Evolutionary conservation across 2,888 invertebrate species (phyloP), one percentile per base, ranked within the genome.

Genomic region (Leptopilina myrica): DNA sequence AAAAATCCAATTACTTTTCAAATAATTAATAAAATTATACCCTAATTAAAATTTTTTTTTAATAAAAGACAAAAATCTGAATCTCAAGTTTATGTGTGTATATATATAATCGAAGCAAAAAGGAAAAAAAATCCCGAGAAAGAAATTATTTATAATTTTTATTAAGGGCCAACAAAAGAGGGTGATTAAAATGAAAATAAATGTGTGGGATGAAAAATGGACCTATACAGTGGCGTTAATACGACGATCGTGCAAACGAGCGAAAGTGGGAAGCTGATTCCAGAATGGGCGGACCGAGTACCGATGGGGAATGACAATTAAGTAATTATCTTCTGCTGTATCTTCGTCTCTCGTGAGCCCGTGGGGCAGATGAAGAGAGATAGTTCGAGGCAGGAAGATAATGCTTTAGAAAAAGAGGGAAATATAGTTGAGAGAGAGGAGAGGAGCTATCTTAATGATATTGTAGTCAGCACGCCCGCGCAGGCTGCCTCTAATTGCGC

Each of bases 401-500:
- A 75, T 20, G 78, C 26, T 66, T 43, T 59, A 49, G 62, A 33
- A 59, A 40, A 76, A 79, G 80, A 78, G 80, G 76, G 78, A 67
- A 76, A 67, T 56, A 77, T 33, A 33, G 33, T 53, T 77, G 76
- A 33, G 33, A 33, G 33, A 33, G 80, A 79, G 80, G 33, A 79
- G 78, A 79, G 67, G 81, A 83, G 85, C 86, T 85, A 86, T 87
- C 89, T 89, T 90, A 90, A 90, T 89, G 90, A 90, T 90, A 90
- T 90, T 90, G 90, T 90, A 89, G 88, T 86, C 85, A 88, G 88
- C 84, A 87, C 85, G 87, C 86, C 88, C 86, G 88, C 88, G 88
- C 89, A 88, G 88, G 85, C 89, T 86, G 88, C 86, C 88, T 90
- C 90, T 91, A 91, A 91, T 91, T 90, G 90, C 89, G 85, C 89